A percentile compares a stretch with the other conserved stretches of the same genome.
Evolutionary conservation across 2,888 invertebrate genomes (phyloP).

Genomic region (Colletes collaris): DNA sequence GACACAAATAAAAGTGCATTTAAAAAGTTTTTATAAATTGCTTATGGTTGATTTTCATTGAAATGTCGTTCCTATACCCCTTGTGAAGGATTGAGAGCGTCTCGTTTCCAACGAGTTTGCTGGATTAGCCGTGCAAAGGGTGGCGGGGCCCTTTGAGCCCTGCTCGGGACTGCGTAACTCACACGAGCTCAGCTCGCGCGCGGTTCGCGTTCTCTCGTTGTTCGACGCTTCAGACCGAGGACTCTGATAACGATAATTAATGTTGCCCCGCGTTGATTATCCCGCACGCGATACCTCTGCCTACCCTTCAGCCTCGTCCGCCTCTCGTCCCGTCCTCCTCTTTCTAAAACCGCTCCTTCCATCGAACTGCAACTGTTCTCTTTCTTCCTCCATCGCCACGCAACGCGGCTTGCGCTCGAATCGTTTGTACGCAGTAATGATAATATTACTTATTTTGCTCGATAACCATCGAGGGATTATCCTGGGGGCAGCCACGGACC

Average conservation of each 20-base stretch:
- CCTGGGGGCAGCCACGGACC: too few species aligned
- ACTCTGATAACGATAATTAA: slow-evolving; percentile 79
- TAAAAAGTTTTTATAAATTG: too few species aligned
- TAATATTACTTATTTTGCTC: too few species aligned
- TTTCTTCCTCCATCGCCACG: background rate
- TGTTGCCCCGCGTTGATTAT: slow-evolving; percentile 76
- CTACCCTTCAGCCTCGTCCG: slow-evolving; percentile 33
- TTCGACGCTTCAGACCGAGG: slow-evolving; percentile 74
- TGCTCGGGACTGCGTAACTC: slow-evolving; percentile 58
- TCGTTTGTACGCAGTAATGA: too few species aligned
- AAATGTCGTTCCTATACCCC: too few species aligned
- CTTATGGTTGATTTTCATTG: too few species aligned
- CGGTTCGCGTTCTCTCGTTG: slow-evolving; percentile 64
- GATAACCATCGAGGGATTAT: too few species aligned
- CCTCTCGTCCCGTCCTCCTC: slow-evolving; percentile 1
- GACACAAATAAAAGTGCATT: too few species aligned
- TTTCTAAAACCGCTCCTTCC: background rate
- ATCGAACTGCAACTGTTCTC: background rate
- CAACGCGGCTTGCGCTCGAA: too few species aligned
- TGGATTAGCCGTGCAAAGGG: slow-evolving; percentile 33
- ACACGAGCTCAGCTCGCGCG: slow-evolving; percentile 35
- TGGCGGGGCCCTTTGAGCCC: slow-evolving; percentile 65
- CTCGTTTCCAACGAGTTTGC: slow-evolving; percentile 23
- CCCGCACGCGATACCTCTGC: slow-evolving; percentile 73
- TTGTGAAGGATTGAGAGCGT: slow-evolving; percentile 1